Percentiles rank a stretch among this genome's conserved stretches.
Conservation (phyloP, 2,888 invertebrate genomes). For the Cantharis rustica region DNA sequence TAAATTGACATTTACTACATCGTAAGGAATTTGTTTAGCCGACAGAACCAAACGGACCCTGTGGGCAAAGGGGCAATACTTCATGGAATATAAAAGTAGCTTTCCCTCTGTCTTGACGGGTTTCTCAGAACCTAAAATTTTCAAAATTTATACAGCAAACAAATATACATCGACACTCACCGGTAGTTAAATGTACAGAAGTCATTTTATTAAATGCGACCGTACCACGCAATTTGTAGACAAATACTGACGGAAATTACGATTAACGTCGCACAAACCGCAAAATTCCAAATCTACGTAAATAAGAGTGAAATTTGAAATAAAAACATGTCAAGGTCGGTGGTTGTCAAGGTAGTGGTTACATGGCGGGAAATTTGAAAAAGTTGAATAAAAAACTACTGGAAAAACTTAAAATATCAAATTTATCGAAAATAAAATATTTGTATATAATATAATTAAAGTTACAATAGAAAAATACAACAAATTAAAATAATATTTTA, state of each 20-base stretch:
- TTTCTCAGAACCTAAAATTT: conserved; percentile 63
- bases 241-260: background rate
- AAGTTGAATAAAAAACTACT: background rate
- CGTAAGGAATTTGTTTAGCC: conserved; percentile 77
- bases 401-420: background rate
- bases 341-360: background rate
- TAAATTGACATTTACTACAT: conserved; percentile 74
- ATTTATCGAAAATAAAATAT: background rate
- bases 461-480: background rate
- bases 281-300: background rate
- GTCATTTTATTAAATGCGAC: background rate
- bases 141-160: background rate
- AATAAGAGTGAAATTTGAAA: background rate
- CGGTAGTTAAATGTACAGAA: background rate
- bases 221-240: background rate
- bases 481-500: background rate
- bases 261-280: background rate
- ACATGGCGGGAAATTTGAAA: background rate
- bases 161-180: background rate
- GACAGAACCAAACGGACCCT: conserved; percentile 73
- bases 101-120: conserved; percentile 68
- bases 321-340: background rate
- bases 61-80: conserved; percentile 84
- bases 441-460: background rate
- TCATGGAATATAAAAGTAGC: conserved; percentile 79